Conservation (phyloP, 92 coral and sea anemone genomes). For the Scolanthus callimorphus region DNA sequence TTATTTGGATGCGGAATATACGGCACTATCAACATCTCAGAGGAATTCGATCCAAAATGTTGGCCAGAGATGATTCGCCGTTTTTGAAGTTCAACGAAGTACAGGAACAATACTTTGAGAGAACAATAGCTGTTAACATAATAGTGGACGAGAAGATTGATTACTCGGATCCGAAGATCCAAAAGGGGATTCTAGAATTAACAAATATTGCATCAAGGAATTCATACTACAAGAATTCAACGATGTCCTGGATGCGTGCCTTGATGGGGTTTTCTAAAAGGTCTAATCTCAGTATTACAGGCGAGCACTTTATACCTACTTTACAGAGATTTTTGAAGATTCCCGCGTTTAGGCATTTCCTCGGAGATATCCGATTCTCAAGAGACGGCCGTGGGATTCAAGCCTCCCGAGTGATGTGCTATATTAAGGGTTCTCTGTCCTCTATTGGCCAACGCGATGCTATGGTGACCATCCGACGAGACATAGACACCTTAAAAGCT, state of each 20-base stretch:
- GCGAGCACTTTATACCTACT: slow-evolving; percentile 26
- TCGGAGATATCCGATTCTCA: slow-evolving; percentile 49
- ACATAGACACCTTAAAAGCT: slow-evolving; percentile 32
- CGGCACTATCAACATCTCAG: slow-evolving; percentile 60
- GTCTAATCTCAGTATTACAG: slow-evolving; percentile 5
- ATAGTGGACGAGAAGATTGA: slow-evolving; percentile 27
- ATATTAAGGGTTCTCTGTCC: slow-evolving; percentile 39
- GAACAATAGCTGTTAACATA: slow-evolving; percentile 48
- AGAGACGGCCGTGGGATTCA: slow-evolving; percentile 29
- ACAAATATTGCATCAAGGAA: slow-evolving; percentile 47
- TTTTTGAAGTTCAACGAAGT: slow-evolving; percentile 44
- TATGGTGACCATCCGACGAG: slow-evolving; percentile 62
- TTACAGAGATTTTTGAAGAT: slow-evolving; percentile 29
- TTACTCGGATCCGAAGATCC: slow-evolving; percentile 33
- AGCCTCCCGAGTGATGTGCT: slow-evolving; percentile 76
- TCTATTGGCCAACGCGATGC: slow-evolving; percentile 44
- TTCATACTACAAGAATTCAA: slow-evolving; percentile 34
- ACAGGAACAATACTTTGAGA: slow-evolving; percentile 54
- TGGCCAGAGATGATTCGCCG: slow-evolving; percentile 80
- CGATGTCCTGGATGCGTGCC: slow-evolving; percentile 66
- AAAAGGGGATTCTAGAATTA: slow-evolving; percentile 42
- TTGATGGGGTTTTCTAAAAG: slow-evolving; percentile 6
- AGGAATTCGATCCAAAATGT: slow-evolving; percentile 61
- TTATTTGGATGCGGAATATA: slow-evolving; percentile 69
- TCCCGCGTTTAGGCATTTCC: slow-evolving; percentile 36